Base-by-base conservation (phyloP, 1,140 invertebrate species). In the Cydia fagiglandana region DNA sequence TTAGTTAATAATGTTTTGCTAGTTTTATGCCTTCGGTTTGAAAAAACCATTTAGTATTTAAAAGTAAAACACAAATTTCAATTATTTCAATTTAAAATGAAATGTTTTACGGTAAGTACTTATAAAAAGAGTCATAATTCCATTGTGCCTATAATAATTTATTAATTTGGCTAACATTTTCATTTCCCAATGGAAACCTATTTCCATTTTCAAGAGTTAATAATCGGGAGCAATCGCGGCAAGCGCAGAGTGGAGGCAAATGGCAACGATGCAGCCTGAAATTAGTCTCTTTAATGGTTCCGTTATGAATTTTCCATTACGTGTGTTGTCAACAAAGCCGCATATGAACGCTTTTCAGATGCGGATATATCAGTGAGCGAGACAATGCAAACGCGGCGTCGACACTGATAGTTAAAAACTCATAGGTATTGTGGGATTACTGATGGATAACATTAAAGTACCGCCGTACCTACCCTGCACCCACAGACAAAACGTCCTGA, bases 301-400 rank as follows among this genome's bases (percentile, higher is more conserved):
- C 66, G 66, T 70, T 70, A 70, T 70, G 66, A 70, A 70, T 70
- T 41, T 38, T 41, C n/a, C 66, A 38, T 70, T 70, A 41, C 30
- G 15, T 41, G 38, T 20, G 66, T 45, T 70, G 34, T 70, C 66
- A 70, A 70, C 66, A 70, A 70, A 70, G 66, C n/a, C n/a, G 34
- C 38, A 17, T 45, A 70, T 70, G 66, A 70, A 68, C 30, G 64
- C 28, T 41, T 70, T 38, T 70, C 30, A 70, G n/a, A 15, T 15
- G 45, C 45, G 45, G 12, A 12, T 13, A 30, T 28, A 66, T 66
- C 64, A 68, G 13, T 66, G 1, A 66, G 30, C 64, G 30, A 56
- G n/a, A 61, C 20, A 61, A 61, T 17, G 56, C 24, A 17, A 70
- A 70, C 66, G 34, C 15, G 66, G 4, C 41, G 64, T 68, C 64